Base-by-base conservation (phyloP, 1,140 invertebrate genomes). In the Dufourea novaeangliae region DNA sequence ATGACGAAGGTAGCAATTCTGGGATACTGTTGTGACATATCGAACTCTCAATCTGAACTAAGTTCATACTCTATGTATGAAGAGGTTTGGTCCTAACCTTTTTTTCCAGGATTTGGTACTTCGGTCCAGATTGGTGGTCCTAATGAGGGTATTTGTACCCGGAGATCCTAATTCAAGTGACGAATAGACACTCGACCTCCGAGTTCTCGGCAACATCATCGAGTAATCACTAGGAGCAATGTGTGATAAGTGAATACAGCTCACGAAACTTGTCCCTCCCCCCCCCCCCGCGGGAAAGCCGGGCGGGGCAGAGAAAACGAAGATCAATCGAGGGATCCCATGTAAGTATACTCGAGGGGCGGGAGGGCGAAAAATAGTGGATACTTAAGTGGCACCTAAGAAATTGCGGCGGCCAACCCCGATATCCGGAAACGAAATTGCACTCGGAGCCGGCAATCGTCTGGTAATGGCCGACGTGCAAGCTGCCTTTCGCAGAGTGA, bases 391-490 rank as follows among this genome's bases (percentile, higher is more conserved):
- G 34, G 46, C 56, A 32, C 4, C 50, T 66, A 66, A 74, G 52
- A 66, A 74, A 74, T 57, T 62, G 72, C 61, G 46, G n/a, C 22
- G 59, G 44, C 46, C 39, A 32, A 34, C 10, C 57, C 27, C 59
- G 37, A 71, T 46, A 68, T 41, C 44, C 61, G 27, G 71, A 69
- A 77, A 50, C 27, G 52, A 83, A 83, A 66, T 71, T 66, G 52
- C 67, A 57, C 27, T 83, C 32, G 77, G 27, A 32, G 66, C 59
- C 37, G n/a, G 70, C 61, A 68, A 83, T 83, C 75, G 71, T 41
- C 32, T 27, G 54, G 56, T 82, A 69, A 82, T 82, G 66, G 54
- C 34, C 12, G 54, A 84, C 77, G 80, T 83, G 71, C 62, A 25
- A 25, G 69, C 52, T 52, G 67, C 37, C 46, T 39, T 27, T 32